Evolutionary conservation across 2,888 invertebrate genomes (phyloP).

Genomic region (Cheilosia impressa): DNA sequence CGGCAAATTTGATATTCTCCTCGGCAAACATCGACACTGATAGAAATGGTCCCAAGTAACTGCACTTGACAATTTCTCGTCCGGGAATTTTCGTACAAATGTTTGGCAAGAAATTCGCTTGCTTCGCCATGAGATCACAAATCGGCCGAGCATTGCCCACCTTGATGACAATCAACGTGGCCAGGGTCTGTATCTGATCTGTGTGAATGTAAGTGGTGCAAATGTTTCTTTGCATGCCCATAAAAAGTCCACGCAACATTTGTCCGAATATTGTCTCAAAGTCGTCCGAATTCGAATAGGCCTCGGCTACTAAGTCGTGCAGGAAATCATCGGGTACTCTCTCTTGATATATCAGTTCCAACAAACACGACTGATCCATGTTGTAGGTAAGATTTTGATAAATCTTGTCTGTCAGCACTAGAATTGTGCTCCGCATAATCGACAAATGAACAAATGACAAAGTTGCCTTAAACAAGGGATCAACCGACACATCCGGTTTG

Average conservation of each 20-base stretch:
- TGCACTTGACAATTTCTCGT: slow-evolving; percentile 92
- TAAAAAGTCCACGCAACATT: slow-evolving; percentile 81
- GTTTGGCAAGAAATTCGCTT: slow-evolving; percentile 90
- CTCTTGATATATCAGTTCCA: slow-evolving; percentile 86
- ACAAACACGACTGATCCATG: slow-evolving; percentile 84
- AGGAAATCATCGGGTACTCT: slow-evolving; percentile 87
- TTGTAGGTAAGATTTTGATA: slow-evolving; percentile 79
- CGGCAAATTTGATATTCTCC: slow-evolving; percentile 95
- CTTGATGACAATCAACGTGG: slow-evolving; percentile 92
- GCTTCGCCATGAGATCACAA: slow-evolving; percentile 87
- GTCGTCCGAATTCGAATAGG: slow-evolving; percentile 82
- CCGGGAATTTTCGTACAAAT: slow-evolving; percentile 91
- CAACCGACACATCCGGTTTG: slow-evolving; percentile 62
- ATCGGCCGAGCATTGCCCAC: slow-evolving; percentile 90
- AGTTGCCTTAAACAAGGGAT: slow-evolving; percentile 67
- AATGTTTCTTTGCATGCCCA: slow-evolving; percentile 83
- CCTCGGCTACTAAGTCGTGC: slow-evolving; percentile 85
- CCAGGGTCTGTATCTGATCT: slow-evolving; percentile 89
- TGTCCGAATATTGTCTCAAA: slow-evolving; percentile 82
- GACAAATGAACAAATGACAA: slow-evolving; percentile 58
- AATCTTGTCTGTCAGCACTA: slow-evolving; percentile 80
- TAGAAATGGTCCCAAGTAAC: slow-evolving; percentile 96
- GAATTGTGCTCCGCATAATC: slow-evolving; percentile 79
- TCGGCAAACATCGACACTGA: slow-evolving; percentile 96
- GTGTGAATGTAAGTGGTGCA: slow-evolving; percentile 83